These are phyloP conservation scores for Ceuthmochares aereus DNA, from an alignment of 2,113 vertebrate species.

Conservation along the genomic window DNA sequence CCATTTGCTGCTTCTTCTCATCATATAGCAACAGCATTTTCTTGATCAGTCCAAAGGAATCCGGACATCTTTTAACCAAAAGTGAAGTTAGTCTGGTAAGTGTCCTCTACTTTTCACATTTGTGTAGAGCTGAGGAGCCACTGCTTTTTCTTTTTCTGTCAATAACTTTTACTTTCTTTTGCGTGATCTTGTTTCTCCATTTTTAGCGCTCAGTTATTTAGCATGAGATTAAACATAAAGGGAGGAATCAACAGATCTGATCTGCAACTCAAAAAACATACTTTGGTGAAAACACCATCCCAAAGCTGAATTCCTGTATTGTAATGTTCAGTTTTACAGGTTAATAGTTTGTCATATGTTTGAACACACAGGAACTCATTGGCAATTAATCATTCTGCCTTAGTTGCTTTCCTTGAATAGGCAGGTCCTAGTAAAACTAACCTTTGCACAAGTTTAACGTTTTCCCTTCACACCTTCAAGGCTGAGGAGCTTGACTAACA, in stretches of 20 bases:
- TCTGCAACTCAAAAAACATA: neutral
- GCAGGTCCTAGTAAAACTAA: neutral
- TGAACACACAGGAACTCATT: slow-evolving; percentile 24
- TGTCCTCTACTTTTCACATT: neutral
- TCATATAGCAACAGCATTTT: neutral
- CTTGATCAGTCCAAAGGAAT: neutral
- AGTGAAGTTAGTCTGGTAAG: neutral
- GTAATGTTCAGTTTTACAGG: slow-evolving; percentile 22
- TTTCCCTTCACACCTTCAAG: slow-evolving; percentile 42
- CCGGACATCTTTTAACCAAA: neutral
- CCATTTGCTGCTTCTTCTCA: neutral
- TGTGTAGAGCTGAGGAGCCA: neutral
- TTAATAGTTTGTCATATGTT: slow-evolving; percentile 44
- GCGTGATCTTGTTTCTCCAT: neutral
- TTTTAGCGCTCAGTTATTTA: neutral
- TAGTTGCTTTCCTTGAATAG: slow-evolving; percentile 14
- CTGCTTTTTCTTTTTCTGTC: neutral
- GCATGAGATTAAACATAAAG: neutral
- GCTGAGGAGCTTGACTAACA: slow-evolving; percentile 27
- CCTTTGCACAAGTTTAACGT: slow-evolving; percentile 31
- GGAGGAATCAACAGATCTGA: neutral
- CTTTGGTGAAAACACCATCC: neutral
- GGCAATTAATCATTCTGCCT: slow-evolving; percentile 44
- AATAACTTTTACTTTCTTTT: neutral
- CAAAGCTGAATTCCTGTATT: slow-evolving; percentile 25